A percentile compares a stretch with the other conserved stretches of the same genome.
phyloP scores from a whole-genome alignment of 2,797 vertebrate genomes.

The Huso huso region DNA sequence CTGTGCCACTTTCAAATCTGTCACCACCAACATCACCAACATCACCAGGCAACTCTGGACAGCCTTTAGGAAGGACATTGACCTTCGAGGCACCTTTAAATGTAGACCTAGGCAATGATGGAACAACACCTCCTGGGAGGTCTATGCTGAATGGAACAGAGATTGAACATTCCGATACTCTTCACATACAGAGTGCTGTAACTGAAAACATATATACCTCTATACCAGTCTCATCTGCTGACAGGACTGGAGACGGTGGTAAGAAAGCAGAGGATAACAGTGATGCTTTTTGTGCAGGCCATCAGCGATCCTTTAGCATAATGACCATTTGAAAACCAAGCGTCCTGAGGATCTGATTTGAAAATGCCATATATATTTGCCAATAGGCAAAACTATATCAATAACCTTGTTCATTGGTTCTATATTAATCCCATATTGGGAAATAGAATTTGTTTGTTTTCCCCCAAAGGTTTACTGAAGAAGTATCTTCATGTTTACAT shows the following conservation, averaged over 20 bases:
- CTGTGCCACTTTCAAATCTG: slow-evolving; percentile 24
- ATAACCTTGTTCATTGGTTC: neutral
- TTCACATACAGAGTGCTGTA: neutral
- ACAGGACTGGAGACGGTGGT: neutral
- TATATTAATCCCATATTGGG: slow-evolving; percentile 1
- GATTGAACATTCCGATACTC: neutral
- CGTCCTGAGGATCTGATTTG: too few species aligned
- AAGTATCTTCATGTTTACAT: too few species aligned
- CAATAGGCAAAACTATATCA: neutral
- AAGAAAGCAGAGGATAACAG: neutral
- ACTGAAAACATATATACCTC: neutral
- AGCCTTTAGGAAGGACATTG: neutral
- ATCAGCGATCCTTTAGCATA: slow-evolving; percentile 11
- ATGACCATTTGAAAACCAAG: slow-evolving; percentile 4
- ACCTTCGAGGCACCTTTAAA: slow-evolving; percentile 24
- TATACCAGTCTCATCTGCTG: slow-evolving; percentile 10
- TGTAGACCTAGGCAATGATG: neutral
- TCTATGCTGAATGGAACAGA: neutral
- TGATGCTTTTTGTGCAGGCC: slow-evolving; percentile 15
- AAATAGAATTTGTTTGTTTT: neutral
- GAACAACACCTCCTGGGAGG: neutral
- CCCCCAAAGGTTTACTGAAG: too few species aligned
- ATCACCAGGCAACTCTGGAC: neutral
- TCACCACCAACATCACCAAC: slow-evolving; percentile 21
- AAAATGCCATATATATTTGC: neutral